These are phyloP conservation scores for Phrynocephalus vlangalii DNA, from an alignment of 2,797 vertebrate genomes.

Conservation along the genomic window DNA sequence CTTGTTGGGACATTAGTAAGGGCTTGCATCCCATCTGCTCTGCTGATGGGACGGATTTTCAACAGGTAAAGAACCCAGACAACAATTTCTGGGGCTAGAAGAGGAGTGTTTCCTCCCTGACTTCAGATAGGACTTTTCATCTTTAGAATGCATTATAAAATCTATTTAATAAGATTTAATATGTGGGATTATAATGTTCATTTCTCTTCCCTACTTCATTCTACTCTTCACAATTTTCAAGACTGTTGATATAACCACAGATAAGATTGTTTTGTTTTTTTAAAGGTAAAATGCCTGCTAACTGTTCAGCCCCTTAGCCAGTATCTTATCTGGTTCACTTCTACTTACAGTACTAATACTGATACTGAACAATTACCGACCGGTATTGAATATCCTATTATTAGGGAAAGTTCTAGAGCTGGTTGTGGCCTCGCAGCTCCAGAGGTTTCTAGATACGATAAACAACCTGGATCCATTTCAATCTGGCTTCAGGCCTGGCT, in stretches of 20 bases:
- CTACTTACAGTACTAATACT: neutral
- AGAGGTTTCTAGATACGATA: too few relatives aligned
- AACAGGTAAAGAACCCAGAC: neutral
- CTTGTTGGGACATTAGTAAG: neutral
- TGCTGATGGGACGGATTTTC: neutral
- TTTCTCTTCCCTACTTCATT: neutral
- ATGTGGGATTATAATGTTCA: too few relatives aligned
- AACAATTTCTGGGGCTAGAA: neutral
- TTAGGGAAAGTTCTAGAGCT: too few relatives aligned
- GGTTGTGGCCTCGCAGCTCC: too few relatives aligned
- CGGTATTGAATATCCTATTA: too few relatives aligned
- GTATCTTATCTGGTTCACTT: neutral
- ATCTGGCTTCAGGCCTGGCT: too few relatives aligned
- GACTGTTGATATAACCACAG: neutral
- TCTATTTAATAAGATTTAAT: neutral
- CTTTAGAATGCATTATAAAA: neutral
- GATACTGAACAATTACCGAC: too few relatives aligned
- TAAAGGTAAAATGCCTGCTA: too few relatives aligned
- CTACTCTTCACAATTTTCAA: neutral
- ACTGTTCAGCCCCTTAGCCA: neutral
- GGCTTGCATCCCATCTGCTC: neutral
- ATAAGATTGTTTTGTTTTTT: too few relatives aligned
- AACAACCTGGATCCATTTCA: too few relatives aligned
- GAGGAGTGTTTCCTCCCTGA: neutral
- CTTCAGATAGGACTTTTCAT: neutral